Conservation (phyloP, 2,113 vertebrate genomes). For the Tympanuchus pallidicinctus region DNA sequence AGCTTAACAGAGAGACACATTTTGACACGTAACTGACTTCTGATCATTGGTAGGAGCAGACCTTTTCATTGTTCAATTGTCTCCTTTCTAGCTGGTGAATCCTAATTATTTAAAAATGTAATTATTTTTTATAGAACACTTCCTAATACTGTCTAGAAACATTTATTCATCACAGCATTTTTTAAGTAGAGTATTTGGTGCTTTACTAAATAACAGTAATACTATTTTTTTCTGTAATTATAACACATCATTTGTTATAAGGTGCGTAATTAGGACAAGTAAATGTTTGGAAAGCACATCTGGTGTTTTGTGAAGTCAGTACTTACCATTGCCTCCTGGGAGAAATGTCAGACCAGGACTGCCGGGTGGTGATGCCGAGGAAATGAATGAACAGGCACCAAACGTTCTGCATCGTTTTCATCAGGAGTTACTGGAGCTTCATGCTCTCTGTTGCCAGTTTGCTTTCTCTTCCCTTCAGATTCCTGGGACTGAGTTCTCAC, state of each 20-base stretch:
- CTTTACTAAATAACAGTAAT: neutral
- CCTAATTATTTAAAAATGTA: neutral
- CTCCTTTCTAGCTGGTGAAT: neutral
- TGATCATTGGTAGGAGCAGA: neutral
- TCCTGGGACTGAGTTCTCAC: slow-evolving; percentile 22
- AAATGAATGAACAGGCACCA: neutral
- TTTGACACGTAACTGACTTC: neutral
- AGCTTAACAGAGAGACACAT: neutral
- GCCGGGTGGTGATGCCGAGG: neutral
- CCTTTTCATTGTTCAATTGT: neutral
- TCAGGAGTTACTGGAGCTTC: neutral
- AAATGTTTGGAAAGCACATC: neutral
- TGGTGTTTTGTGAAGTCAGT: slow-evolving; percentile 21
- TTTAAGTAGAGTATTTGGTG: neutral
- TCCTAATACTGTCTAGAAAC: neutral
- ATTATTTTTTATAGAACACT: neutral
- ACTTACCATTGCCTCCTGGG: slow-evolving; percentile 46
- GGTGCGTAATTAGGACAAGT: neutral
- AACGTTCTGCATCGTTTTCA: neutral
- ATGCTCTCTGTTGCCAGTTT: slow-evolving; percentile 47
- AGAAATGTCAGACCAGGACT: slow-evolving; percentile 16
- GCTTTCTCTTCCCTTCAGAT: neutral
- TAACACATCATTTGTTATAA: neutral
- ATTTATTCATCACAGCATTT: neutral
- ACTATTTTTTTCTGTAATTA: neutral